phyloP scores from a whole-genome alignment of 2,888 invertebrate species.

The Drosophila demipolita region DNA sequence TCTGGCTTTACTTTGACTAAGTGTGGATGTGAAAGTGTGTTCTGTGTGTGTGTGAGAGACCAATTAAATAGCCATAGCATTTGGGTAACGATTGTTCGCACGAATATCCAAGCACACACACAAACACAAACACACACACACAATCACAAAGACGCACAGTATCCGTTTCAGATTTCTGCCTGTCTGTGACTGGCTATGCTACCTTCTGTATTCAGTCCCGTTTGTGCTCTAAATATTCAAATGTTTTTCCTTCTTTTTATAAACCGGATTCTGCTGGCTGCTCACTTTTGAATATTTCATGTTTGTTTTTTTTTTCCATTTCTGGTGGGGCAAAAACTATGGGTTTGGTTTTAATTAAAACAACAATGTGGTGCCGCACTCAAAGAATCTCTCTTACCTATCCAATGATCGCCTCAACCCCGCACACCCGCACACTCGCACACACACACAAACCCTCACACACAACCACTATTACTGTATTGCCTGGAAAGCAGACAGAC shows the following conservation, averaged over 20 bases:
- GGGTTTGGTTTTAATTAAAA: slow-evolving; percentile 77
- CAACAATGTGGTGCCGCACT: slow-evolving; percentile 65
- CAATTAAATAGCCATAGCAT: slow-evolving; percentile 54
- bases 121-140: neutral
- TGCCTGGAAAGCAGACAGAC: slow-evolving; percentile 20
- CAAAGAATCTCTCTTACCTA: slow-evolving; percentile 29
- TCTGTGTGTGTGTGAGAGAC: slow-evolving; percentile 9
- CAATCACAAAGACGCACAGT: slow-evolving; percentile 11
- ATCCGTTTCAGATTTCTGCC: slow-evolving; percentile 53
- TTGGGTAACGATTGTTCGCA: slow-evolving; percentile 49
- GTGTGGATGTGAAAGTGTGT: neutral
- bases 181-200: slow-evolving; percentile 11
- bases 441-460: neutral
- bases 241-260: slow-evolving; percentile 45
- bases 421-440: slow-evolving; percentile 15
- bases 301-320: slow-evolving; percentile 26
- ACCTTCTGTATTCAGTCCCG: slow-evolving; percentile 42
- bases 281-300: slow-evolving; percentile 48
- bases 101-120: slow-evolving; percentile 8
- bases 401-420: slow-evolving; percentile 24
- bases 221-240: slow-evolving; percentile 74
- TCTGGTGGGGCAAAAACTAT: slow-evolving; percentile 48
- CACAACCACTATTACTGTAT: slow-evolving; percentile 43
- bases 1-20: neutral
- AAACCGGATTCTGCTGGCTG: slow-evolving; percentile 28